Percentiles rank a stretch among this genome's conserved stretches.
Evolutionary conservation across 1,140 invertebrate species (phyloP).

Genomic region (Drosophila setifemur): DNA sequence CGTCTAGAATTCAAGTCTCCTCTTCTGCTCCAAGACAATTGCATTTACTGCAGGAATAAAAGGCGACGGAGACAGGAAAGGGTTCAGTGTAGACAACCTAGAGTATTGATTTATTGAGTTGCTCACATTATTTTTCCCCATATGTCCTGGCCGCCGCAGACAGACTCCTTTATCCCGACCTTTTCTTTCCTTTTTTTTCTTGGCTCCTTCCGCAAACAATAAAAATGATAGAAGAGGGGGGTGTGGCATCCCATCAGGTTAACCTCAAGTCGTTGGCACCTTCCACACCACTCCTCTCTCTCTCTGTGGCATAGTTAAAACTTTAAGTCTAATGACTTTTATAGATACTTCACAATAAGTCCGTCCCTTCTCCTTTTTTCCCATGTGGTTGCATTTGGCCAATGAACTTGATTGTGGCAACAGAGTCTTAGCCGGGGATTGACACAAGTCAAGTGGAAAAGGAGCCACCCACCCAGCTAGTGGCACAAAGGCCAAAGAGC

Average conservation of each 20-base stretch:
- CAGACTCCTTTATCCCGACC: background rate
- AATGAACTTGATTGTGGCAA: slow-evolving; percentile 62
- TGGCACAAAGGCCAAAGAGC: slow-evolving; percentile 43
- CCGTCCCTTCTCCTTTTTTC: background rate
- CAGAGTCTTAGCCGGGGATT: slow-evolving; percentile 49
- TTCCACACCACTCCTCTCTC: slow-evolving; percentile 14
- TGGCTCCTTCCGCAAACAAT: slow-evolving; percentile 20
- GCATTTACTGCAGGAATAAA: slow-evolving; percentile 36
- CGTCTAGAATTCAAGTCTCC: slow-evolving; percentile 13
- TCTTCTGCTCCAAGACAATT: slow-evolving; percentile 50
- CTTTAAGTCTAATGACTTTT: slow-evolving; percentile 72
- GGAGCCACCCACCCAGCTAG: slow-evolving; percentile 2
- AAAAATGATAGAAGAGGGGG: slow-evolving; percentile 5
- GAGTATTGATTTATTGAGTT: slow-evolving; percentile 76
- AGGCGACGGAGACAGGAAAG: background rate
- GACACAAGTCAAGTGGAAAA: slow-evolving; percentile 50
- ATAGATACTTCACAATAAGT: slow-evolving; percentile 50
- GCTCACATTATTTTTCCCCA: slow-evolving; percentile 47
- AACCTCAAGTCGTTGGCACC: slow-evolving; percentile 51
- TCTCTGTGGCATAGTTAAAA: slow-evolving; percentile 23
- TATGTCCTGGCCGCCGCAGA: slow-evolving; percentile 31
- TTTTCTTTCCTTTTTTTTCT: background rate
- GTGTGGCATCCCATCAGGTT: slow-evolving; percentile 45
- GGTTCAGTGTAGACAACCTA: slow-evolving; percentile 28
- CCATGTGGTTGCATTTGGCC: slow-evolving; percentile 33